Conservation (phyloP, 2,797 vertebrate genomes). For the Sebastes kiyomatsui region DNA sequence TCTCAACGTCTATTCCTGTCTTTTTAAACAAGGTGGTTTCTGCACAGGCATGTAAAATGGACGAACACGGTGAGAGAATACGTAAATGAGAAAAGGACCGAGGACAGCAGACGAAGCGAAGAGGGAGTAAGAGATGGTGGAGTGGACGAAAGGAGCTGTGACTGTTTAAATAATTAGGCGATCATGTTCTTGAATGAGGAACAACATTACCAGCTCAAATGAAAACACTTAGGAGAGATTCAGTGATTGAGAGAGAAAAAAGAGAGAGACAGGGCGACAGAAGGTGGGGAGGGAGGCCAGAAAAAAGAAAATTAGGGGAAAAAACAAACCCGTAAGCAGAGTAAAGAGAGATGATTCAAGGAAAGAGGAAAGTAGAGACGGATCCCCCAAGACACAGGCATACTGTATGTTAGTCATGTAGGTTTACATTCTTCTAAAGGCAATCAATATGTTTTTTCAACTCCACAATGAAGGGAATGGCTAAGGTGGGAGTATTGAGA, state of each 20-base stretch:
- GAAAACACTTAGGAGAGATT: constrained; percentile 25
- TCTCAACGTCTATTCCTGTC: background rate
- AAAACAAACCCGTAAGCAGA: background rate
- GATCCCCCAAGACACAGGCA: background rate
- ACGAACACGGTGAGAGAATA: background rate
- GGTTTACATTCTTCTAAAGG: background rate
- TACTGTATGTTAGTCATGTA: background rate
- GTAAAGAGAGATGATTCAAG: background rate
- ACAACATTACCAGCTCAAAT: constrained; percentile 32
- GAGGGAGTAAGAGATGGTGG: constrained; percentile 10
- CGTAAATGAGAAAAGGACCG: background rate
- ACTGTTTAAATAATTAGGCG: constrained; percentile 35
- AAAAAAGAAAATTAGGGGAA: background rate
- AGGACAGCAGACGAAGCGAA: constrained; percentile 3
- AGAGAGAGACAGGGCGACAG: background rate
- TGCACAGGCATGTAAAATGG: background rate
- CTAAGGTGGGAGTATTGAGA: background rate
- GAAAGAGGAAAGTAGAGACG: background rate
- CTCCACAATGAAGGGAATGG: background rate
- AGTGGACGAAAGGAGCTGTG: constrained; percentile 32
- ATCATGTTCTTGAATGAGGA: constrained; percentile 44
- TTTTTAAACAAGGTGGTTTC: background rate
- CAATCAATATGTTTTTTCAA: background rate
- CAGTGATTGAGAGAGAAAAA: background rate
- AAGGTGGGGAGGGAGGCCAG: background rate